A percentile compares a stretch with the other conserved stretches of the same genome.
These are phyloP conservation scores for Pachyramphus minor DNA, from an alignment of 2,113 vertebrate genomes.

Conservation along the genomic window DNA sequence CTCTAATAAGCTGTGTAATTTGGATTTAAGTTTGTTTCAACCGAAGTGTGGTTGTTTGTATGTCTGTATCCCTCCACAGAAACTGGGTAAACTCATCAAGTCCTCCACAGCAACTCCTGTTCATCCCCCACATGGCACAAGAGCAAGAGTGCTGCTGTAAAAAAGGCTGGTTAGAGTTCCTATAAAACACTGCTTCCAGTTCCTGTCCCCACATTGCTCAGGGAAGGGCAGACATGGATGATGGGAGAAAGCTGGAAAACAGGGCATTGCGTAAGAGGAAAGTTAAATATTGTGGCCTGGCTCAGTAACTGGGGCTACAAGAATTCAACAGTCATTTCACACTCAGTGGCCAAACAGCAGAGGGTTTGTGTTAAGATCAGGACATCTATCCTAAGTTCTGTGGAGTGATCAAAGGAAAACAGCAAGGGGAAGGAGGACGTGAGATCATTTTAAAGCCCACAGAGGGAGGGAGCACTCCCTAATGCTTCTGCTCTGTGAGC, in stretches of 20 bases:
- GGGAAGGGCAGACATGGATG: background rate
- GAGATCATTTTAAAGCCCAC: background rate
- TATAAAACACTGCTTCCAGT: background rate
- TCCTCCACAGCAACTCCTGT: background rate
- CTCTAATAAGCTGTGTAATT: background rate
- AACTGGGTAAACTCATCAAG: background rate
- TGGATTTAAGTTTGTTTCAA: background rate
- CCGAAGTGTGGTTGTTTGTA: background rate
- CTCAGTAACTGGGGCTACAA: background rate
- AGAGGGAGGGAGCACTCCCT: background rate
- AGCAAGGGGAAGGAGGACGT: background rate
- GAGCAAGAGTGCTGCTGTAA: background rate
- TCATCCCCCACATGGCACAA: rapidly evolving
- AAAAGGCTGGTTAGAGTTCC: background rate
- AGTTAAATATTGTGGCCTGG: rapidly evolving
- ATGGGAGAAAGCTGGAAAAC: background rate
- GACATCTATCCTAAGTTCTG: background rate
- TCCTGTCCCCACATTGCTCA: background rate
- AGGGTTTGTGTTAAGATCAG: background rate
- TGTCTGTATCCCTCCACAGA: background rate
- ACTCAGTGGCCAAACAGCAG: background rate
- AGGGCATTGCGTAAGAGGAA: background rate
- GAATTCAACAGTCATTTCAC: background rate
- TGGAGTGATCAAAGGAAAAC: background rate
- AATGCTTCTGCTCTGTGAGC: background rate